Evolutionary conservation across 2,113 vertebrate species (phyloP).

Genomic region (Desmodus rotundus): DNA sequence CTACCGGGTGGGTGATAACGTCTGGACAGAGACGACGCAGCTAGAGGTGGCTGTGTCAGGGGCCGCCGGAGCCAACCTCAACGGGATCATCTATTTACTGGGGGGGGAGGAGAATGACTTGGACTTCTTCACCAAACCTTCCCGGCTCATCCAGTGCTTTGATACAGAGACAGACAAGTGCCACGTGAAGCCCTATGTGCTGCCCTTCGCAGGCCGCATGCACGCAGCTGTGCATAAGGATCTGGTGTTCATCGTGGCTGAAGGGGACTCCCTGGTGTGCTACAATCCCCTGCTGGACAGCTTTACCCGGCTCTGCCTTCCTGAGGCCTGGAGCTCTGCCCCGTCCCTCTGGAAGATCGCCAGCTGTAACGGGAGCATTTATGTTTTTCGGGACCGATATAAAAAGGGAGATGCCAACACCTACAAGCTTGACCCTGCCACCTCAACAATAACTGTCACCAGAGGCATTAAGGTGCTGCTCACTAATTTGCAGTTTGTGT

Average conservation of each 20-base stretch:
- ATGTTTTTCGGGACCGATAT: constrained; percentile 96
- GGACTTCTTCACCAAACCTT: constrained; percentile 99
- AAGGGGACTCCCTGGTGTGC: constrained; percentile 95
- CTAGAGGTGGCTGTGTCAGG: constrained; percentile 95
- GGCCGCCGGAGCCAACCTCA: constrained; percentile 94
- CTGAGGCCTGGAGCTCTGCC: constrained; percentile 95
- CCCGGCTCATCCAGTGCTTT: constrained; percentile 97
- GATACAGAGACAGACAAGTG: constrained; percentile 93
- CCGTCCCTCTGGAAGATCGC: constrained; percentile 98
- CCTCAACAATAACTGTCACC: constrained; percentile 94
- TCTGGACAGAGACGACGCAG: constrained; percentile 96
- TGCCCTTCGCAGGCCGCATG: constrained; percentile 96
- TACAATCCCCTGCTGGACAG: constrained; percentile 97
- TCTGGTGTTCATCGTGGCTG: constrained; percentile 95
- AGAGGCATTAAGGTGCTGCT: constrained; percentile 96
- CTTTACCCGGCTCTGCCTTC: constrained; percentile 95
- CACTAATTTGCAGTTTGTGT: constrained; percentile 97
- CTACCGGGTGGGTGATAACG: constrained; percentile 95
- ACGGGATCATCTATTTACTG: constrained; percentile 94
- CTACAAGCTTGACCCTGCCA: constrained; percentile 97
- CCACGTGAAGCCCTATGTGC: constrained; percentile 93
- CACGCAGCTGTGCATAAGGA: constrained; percentile 97
- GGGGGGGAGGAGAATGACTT: constrained; percentile 98
- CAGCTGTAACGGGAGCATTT: constrained; percentile 97
- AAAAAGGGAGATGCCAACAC: constrained; percentile 98